phyloP scores from a whole-genome alignment of 2,888 invertebrate genomes.

The Hirudinaria manillensis region DNA sequence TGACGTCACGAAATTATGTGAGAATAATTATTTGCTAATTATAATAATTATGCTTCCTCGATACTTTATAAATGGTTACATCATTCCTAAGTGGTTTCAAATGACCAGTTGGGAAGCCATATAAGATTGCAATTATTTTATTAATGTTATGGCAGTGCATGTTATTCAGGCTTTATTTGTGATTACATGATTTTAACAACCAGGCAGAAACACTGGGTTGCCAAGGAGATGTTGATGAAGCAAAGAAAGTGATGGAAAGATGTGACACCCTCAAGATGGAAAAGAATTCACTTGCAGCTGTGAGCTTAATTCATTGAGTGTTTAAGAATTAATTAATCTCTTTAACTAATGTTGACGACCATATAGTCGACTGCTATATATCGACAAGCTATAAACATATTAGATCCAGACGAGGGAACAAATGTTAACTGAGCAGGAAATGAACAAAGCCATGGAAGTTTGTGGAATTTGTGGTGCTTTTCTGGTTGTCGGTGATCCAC shows the following conservation, averaged over 20 bases:
- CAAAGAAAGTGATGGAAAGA: slow-evolving; percentile 88
- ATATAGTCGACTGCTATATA: too few species aligned
- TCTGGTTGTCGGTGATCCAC: slow-evolving; percentile 93
- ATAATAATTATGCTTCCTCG: too few species aligned
- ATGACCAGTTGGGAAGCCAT: too few species aligned
- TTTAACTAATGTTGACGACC: too few species aligned
- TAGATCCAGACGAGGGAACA: slow-evolving; percentile 20
- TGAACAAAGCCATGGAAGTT: slow-evolving; percentile 87
- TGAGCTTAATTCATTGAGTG: background rate
- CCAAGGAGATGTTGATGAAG: slow-evolving; percentile 92
- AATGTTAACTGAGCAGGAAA: slow-evolving; percentile 27
- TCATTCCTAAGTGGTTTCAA: too few species aligned
- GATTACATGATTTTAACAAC: background rate
- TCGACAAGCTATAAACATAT: too few species aligned
- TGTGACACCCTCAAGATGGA: slow-evolving; percentile 92
- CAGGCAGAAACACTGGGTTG: slow-evolving; percentile 81
- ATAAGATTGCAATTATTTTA: too few species aligned
- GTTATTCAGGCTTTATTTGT: background rate
- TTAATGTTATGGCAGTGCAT: too few species aligned
- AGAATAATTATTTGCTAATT: too few species aligned
- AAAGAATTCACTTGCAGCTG: slow-evolving; percentile 18
- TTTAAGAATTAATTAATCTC: too few species aligned
- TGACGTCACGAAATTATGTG: too few species aligned
- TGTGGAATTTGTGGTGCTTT: slow-evolving; percentile 97
- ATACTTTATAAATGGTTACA: too few species aligned